Base-by-base conservation (phyloP, 2,113 vertebrate genomes). In the Triplophysa dalaica region DNA sequence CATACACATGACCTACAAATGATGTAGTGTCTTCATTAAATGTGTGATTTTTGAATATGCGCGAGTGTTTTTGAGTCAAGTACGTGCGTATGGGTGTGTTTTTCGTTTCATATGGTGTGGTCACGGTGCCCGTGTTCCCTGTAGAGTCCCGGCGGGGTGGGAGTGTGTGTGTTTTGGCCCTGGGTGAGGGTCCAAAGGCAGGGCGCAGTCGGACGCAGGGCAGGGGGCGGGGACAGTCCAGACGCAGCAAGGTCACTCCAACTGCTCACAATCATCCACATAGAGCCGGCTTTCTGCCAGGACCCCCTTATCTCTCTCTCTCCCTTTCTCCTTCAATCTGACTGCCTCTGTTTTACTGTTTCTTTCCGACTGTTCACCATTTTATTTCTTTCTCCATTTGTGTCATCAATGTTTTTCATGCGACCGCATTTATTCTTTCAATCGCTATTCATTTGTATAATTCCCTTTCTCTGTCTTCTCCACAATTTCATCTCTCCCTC, bases 211-310 rank as follows among this genome's bases (percentile, higher is more conserved):
- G 79, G 77, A 70, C 70, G 17, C 83, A 87, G 90, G 87, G 90
- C 87, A 88, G 90, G 89, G 89, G 89, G 85, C 79, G 80, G 90
- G 87, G 89, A 89, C 85, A 80, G 87, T 84, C 85, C 81, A 90
- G 87, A 89, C 83, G 70, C 88, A 94, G 91, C 94, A 95, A 95
- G 94, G 95, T 97, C 93, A 94, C 84, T 89, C 92, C 91, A 84
- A 89, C 88, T 84, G 91, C 63, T 84, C 81, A 74, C 63, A 83
- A 86, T 69, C 81, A 89, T 85, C 82, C 80, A 88, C 88, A 91
- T 86, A 88, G 89, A 89, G 93, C 86, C 83, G 83, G 86, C 12
- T 83, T 54, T 85, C 83, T 84, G 86, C 81, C 80, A 75, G 86
- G 86, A 81, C 75, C 80, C 54, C 85, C 67, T 83, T 77, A 70